phyloP scores from a whole-genome alignment of 2,888 invertebrate genomes.

The Malthinus flaveolus region DNA sequence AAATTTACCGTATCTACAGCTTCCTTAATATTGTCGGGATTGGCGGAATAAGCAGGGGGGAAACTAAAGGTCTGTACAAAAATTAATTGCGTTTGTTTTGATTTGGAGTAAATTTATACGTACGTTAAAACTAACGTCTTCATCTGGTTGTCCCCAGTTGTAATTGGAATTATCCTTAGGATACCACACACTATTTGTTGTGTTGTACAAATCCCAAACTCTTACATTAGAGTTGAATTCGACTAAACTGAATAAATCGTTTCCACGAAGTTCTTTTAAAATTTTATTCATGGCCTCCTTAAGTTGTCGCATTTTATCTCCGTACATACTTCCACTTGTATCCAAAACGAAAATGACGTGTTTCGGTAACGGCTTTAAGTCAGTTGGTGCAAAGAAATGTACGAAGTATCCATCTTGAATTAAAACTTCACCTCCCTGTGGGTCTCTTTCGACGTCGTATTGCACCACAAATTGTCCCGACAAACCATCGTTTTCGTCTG shows the following conservation, averaged over 20 bases:
- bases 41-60: conserved; percentile 60
- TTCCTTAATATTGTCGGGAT: conserved; percentile 60
- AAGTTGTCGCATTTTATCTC: conserved; percentile 66
- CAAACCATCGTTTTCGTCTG: conserved; percentile 55
- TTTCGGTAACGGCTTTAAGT: conserved; percentile 63
- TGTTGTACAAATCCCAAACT: conserved; percentile 60
- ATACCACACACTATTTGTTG: conserved; percentile 46
- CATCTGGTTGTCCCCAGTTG: conserved; percentile 6
- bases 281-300: conserved; percentile 70
- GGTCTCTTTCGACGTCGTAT: conserved; percentile 67
- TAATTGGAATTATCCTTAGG: conserved; percentile 9
- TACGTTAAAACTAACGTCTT: conserved; percentile 8
- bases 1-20: conserved; percentile 62
- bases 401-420: conserved; percentile 74
- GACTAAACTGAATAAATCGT: conserved; percentile 70
- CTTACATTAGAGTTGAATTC: conserved; percentile 63
- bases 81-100: not conserved
- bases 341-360: conserved; percentile 77
- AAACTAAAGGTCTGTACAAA: conserved; percentile 41
- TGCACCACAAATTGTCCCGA: conserved; percentile 70
- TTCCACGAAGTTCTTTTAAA: conserved; percentile 62
- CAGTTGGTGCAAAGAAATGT: conserved; percentile 71
- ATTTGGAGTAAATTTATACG: not conserved
- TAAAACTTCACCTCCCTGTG: conserved; percentile 63
- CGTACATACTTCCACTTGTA: conserved; percentile 75